Conservation (phyloP, 2,888 invertebrate species). For the Belgica antarctica region DNA sequence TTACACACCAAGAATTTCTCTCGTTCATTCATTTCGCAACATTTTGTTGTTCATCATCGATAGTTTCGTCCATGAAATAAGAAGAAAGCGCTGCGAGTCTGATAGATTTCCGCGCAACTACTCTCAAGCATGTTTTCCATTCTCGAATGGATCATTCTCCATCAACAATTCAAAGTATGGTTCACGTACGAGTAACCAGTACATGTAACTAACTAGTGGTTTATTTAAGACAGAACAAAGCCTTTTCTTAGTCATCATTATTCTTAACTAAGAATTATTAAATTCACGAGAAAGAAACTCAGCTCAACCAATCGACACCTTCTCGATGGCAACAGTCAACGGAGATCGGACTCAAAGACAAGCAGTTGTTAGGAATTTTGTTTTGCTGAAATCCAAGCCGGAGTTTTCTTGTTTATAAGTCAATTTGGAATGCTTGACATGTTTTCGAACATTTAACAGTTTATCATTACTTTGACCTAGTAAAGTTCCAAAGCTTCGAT, state of each 20-base stretch:
- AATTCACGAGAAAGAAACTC: background rate
- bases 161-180: background rate
- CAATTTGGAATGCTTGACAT: too few relatives aligned
- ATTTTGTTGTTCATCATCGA: background rate
- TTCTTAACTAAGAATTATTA: background rate
- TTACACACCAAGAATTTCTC: conserved; percentile 22
- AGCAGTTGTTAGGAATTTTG: too few relatives aligned
- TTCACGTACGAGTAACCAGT: background rate
- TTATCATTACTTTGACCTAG: too few relatives aligned
- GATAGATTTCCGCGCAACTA: too few relatives aligned
- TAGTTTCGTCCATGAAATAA: conserved; percentile 22
- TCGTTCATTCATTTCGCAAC: background rate
- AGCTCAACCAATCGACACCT: background rate
- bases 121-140: background rate
- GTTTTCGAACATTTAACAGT: too few relatives aligned
- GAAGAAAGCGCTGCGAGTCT: too few relatives aligned
- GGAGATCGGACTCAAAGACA: too few relatives aligned
- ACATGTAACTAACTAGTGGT: background rate
- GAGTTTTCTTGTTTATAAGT: too few relatives aligned
- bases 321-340: too few relatives aligned
- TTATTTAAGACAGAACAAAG: conserved; percentile 3
- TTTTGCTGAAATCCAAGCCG: too few relatives aligned
- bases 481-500: too few relatives aligned
- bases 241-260: conserved; percentile 19
- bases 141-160: background rate